Evolutionary conservation across 1,140 invertebrate species (phyloP), one percentile per base, ranked within the genome.

Genomic region (Uloborus diversus): DNA sequence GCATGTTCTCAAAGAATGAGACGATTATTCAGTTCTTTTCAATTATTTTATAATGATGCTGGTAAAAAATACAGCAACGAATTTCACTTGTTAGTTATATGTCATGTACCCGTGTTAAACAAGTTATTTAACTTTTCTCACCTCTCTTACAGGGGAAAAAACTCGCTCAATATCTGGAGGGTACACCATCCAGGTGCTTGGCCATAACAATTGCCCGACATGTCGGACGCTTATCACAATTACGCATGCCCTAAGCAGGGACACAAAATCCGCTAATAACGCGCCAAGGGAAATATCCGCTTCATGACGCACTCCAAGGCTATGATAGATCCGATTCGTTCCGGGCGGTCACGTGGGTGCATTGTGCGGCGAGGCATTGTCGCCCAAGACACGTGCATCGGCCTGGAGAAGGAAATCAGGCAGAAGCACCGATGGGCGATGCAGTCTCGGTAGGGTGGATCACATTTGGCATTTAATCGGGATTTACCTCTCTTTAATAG

Each of bases 271-370:
- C 23, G n/a, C 9, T 53, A 53, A 53, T 53, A 53, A n/a, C 49
- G 49, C 11, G n/a, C n/a, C n/a, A n/a, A n/a, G 17, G 37, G 37
- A n/a, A 53, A 53, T 53, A 53, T 53, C 49, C 49, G 49, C 13
- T n/a, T 20, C 49, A 53, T 53, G 49, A 53, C 49, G 49, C 20
- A 14, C 13, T n/a, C n/a, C 7, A 20, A 20, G 20, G 49, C 17
- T 53, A n/a, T 53, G 49, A 53, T 53, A 53, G 17, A 53, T 53
- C 49, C 49, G 49, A 53, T 53, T 53, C 23, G 49, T 53, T 53
- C 49, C 49, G 49, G 49, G n/a, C 20, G 49, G 49, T 53, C 49
- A 53, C 49, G 49, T 53, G 49, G n/a, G 20, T 53, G 49, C 49
- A 53, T 53, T 53, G 49, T 53, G 13, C 13, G 49, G 20, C 9